Evolutionary conservation across 2,113 vertebrate species (phyloP).

Genomic region (Pygoscelis antarcticus): DNA sequence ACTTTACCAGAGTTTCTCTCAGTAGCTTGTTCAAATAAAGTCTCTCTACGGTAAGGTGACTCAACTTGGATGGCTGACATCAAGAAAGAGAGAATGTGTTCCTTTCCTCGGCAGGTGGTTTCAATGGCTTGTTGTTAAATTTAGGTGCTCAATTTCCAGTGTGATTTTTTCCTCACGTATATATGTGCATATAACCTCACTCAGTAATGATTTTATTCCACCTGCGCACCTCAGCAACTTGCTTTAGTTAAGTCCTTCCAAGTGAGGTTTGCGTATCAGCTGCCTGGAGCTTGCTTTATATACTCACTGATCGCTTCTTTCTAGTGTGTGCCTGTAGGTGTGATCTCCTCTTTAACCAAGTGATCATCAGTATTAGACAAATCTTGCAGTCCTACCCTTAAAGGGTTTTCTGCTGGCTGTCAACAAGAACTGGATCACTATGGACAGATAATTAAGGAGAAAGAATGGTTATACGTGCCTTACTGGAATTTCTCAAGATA

Average conservation of each 20-base stretch:
- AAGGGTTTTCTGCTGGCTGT: neutral
- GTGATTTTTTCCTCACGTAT: neutral
- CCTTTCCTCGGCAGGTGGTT: neutral
- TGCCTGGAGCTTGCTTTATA: neutral
- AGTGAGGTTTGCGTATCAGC: neutral
- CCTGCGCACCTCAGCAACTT: neutral
- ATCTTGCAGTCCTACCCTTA: neutral
- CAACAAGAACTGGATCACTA: neutral
- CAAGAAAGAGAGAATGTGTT: neutral
- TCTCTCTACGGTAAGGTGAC: no score
- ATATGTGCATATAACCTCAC: no score
- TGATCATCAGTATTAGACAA: neutral
- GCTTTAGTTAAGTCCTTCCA: neutral
- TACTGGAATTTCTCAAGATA: neutral
- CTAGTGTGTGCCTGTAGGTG: neutral
- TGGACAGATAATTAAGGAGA: neutral
- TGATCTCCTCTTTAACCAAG: neutral
- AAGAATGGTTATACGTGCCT: neutral
- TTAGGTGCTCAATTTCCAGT: neutral
- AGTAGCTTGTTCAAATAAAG: neutral
- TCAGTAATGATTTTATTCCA: neutral
- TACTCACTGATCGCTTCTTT: neutral
- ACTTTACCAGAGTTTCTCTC: neutral
- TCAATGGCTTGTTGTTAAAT: neutral
- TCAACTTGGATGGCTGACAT: neutral